phyloP scores from a whole-genome alignment of 2,113 vertebrate species.

The Mormoops blainvillei region DNA sequence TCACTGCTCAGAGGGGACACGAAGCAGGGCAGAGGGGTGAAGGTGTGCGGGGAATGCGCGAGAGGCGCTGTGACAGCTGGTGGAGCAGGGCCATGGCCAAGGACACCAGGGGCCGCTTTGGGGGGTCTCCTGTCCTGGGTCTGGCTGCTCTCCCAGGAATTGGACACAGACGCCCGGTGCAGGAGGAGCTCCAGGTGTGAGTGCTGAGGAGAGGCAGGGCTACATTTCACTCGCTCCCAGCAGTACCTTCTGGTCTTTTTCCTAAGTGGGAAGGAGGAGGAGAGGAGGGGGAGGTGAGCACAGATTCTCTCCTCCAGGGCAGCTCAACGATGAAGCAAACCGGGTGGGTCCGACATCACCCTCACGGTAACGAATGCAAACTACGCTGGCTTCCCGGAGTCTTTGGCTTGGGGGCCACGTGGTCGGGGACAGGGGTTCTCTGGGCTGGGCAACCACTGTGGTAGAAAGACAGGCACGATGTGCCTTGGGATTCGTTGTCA shows the following conservation, averaged over 20 bases:
- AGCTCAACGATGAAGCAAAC: neutral
- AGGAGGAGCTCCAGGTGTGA: accelerated
- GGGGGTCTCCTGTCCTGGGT: neutral
- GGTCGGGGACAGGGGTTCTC: neutral
- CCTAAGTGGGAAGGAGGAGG: neutral
- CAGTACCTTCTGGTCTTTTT: constrained; percentile 9
- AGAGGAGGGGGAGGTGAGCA: neutral
- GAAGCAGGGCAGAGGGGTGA: neutral
- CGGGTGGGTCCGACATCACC: too few relatives aligned
- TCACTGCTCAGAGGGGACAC: neutral
- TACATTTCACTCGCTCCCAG: neutral
- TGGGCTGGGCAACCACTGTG: neutral
- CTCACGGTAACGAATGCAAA: neutral
- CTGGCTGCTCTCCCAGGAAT: neutral
- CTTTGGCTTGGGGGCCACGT: neutral
- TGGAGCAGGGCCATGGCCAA: accelerated
- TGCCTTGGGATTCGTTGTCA: neutral
- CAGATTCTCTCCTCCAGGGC: neutral
- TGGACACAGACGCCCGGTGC: neutral
- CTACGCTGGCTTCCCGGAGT: neutral
- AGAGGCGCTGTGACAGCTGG: accelerated
- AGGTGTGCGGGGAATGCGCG: accelerated
- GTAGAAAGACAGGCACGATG: neutral
- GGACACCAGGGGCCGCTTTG: accelerated
- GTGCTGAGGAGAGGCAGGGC: neutral